Evolutionary conservation across 2,113 vertebrate species (phyloP).

Genomic region (Rhea americana): DNA sequence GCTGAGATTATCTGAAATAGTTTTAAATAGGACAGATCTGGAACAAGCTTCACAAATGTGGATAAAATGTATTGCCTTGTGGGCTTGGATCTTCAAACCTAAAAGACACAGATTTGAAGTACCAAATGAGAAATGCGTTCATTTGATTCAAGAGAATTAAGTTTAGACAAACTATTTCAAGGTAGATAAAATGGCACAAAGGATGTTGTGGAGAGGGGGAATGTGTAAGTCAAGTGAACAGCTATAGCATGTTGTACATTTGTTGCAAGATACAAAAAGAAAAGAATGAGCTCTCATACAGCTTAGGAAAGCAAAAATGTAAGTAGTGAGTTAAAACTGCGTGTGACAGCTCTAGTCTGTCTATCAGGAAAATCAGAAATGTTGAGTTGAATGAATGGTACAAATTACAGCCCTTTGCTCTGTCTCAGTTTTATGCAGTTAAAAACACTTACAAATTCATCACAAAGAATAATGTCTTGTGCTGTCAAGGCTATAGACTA

Average conservation of each 20-base stretch:
- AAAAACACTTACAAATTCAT: background rate
- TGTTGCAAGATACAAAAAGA: background rate
- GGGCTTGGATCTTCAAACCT: background rate
- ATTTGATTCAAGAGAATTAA: background rate
- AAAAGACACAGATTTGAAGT: background rate
- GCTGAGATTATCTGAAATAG: background rate
- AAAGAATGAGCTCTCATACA: background rate
- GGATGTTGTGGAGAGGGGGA: background rate
- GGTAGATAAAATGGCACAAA: background rate
- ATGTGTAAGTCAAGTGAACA: background rate
- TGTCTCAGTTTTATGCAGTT: background rate
- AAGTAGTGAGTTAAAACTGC: background rate
- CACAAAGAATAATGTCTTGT: background rate
- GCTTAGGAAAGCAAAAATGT: background rate
- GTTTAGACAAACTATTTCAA: background rate
- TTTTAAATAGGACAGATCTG: background rate
- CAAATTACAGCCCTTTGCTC: background rate
- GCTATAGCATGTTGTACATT: rapidly evolving
- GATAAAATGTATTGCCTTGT: background rate
- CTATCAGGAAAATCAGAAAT: background rate
- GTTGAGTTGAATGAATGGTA: background rate
- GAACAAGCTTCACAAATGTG: background rate
- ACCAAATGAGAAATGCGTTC: background rate
- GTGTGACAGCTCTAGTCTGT: background rate
- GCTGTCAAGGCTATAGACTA: background rate